Conservation (phyloP, 2,888 invertebrate species). For the Thera britannica region DNA sequence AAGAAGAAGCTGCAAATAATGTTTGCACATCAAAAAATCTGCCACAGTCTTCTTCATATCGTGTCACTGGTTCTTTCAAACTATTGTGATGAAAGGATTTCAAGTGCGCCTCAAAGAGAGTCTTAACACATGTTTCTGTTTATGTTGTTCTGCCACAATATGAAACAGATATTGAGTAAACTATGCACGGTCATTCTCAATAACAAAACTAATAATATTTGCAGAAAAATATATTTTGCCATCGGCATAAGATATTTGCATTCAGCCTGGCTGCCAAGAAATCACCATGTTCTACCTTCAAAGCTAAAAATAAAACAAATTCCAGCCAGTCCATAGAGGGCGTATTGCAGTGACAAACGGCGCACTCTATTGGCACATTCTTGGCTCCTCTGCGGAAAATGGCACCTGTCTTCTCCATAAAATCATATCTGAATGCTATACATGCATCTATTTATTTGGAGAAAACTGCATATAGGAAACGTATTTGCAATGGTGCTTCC, state of each 20-base stretch:
- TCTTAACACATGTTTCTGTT: neutral
- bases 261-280: slow-evolving; percentile 21
- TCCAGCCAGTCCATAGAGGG: slow-evolving; percentile 17
- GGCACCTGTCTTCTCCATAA: slow-evolving; percentile 38
- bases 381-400: slow-evolving; percentile 36
- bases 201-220: slow-evolving; percentile 4
- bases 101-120: neutral
- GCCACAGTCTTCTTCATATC: no score
- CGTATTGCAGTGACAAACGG: slow-evolving; percentile 33
- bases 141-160: no score
- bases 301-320: slow-evolving; percentile 26
- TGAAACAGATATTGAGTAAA: neutral
- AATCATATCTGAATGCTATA: slow-evolving; percentile 29
- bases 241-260: slow-evolving; percentile 1
- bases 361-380: slow-evolving; percentile 40
- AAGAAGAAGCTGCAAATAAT: no score
- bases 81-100: neutral
- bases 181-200: neutral
- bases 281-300: slow-evolving; percentile 29
- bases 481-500: slow-evolving; percentile 1
- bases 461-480: slow-evolving; percentile 4
- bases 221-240: slow-evolving; percentile 5
- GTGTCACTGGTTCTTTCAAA: no score
- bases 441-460: slow-evolving; percentile 4
- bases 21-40: no score